A percentile compares a stretch with the other conserved stretches of the same genome.
phyloP scores from a whole-genome alignment of 2,113 vertebrate species.

The Illadopsis cleaveri region DNA sequence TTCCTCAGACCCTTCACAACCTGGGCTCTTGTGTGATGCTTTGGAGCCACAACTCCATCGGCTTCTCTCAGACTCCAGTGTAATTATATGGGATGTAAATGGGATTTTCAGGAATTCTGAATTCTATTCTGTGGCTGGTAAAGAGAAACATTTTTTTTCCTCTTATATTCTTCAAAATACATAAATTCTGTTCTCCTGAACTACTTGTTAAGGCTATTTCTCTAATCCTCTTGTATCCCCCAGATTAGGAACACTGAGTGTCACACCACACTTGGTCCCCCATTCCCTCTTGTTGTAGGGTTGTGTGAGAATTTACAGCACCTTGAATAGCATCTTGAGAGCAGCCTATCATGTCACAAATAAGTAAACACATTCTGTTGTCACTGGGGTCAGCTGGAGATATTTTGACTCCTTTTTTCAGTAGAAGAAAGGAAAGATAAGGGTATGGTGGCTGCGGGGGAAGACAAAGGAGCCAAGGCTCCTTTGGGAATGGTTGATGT shows the following conservation, averaged over 20 bases:
- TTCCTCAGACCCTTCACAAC: not conserved
- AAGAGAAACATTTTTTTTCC: not conserved
- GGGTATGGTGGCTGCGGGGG: not conserved
- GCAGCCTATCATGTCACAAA: not conserved
- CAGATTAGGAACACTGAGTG: not conserved
- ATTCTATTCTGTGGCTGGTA: not conserved
- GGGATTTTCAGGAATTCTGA: not conserved
- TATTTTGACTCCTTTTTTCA: not conserved
- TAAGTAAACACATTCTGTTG: not conserved
- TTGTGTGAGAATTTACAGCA: not conserved
- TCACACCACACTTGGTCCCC: fast-evolving
- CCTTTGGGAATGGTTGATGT: not conserved
- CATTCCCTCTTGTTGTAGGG: not conserved
- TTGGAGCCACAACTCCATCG: not conserved
- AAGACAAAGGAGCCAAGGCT: not conserved
- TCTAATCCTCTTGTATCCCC: not conserved
- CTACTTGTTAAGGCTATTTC: not conserved
- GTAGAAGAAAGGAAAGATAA: not conserved
- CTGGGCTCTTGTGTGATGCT: not conserved
- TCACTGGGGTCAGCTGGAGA: not conserved
- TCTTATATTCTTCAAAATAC: not conserved
- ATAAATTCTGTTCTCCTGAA: not conserved
- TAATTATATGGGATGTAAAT: not conserved
- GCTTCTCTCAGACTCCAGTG: not conserved
- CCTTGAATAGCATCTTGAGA: not conserved